Base-by-base conservation (phyloP, 2,888 invertebrate genomes). In the Papilio elwesi region DNA sequence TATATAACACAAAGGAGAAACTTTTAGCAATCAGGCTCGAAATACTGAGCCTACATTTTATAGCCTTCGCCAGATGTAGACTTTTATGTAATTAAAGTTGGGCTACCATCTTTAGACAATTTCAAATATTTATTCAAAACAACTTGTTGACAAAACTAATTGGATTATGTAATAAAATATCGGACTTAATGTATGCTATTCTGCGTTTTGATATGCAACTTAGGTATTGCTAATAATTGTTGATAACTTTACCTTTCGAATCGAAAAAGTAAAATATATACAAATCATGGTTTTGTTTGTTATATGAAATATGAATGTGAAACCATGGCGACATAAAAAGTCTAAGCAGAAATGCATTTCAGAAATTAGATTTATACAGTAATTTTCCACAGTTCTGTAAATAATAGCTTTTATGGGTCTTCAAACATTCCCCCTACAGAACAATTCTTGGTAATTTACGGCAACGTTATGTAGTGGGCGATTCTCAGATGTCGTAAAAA, bases 391-490 rank as follows among this genome's bases (percentile, higher is more conserved):
- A 15, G 13, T 36, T 26, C 57, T 48, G 16, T 68, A 43, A 62
- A 49, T 68, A 68, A 59, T 66, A 52, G 66, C 15, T 66, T 66
- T 66, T 66, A 66, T 68, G 49, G 57, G 57, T 49, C 68, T 36
- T 68, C 48, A 68, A 68, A 68, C 55, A 15, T 53, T 55, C 55
- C 15, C 55, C 49, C 26, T 36, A 48, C 47, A 26, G 57, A 48
- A 48, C 48, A 26, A 26, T 59, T 57, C 57, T 57, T 59, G 49
- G 16, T 57, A 59, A 68, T 68, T 68, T 68, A 68, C 48, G 68
- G 26, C 68, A 15, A 49, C 51, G n/a, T 26, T 64, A 64, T 47
- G 64, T 64, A 26, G 64, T 64, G 16, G 48, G 48, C 51, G 59
- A 62, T 62, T 62, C 59, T 62, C 65, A 36, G 48, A 68, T 57